Evolutionary conservation across 2,888 invertebrate genomes (phyloP), one percentile per base, ranked within the genome.

Genomic region (Phengaris arion): DNA sequence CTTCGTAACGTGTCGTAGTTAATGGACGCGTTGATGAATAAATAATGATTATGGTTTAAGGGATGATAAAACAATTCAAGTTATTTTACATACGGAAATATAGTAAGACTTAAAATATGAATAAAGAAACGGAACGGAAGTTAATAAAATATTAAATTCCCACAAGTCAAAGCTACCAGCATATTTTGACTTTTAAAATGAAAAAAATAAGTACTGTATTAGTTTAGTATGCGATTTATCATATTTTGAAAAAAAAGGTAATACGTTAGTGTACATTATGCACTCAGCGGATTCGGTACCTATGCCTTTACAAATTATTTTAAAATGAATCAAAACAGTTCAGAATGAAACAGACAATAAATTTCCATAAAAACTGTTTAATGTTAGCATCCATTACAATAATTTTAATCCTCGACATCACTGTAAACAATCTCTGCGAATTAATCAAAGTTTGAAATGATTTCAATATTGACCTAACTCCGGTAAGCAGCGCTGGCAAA

Each of bases 391-490:
- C 12, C 72, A 35, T 72, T 72, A 72, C 48, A 12, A 54, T 35
- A 35, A 72, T 54, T 35, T 82, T 87, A 87, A 88, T 87, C 85
- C 78, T 85, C 85, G 87, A 92, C 89, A 92, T 92, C 92, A 91
- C 79, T 85, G 89, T 81, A 92, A 93, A 93, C 91, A 93, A 86
- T 89, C 22, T 88, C 83, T 89, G 87, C 87, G 88, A 93, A 93
- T 93, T 93, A 93, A 93, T 93, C 91, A 93, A 93, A 93, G 89
- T 93, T 93, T 91, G 85, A 90, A 91, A 91, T 91, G 85, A 92
- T 92, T 93, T 90, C 87, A 93, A 93, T 93, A 93, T 93, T 93
- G 90, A 89, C 91, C 85, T 92, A 93, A 92, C 92, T 92, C 88
- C 89, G 91, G 92, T 92, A 88, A 87, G 81, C 48, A 48, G 48